Conservation (phyloP, 2,797 vertebrate species). For the Chromis chromis region DNA sequence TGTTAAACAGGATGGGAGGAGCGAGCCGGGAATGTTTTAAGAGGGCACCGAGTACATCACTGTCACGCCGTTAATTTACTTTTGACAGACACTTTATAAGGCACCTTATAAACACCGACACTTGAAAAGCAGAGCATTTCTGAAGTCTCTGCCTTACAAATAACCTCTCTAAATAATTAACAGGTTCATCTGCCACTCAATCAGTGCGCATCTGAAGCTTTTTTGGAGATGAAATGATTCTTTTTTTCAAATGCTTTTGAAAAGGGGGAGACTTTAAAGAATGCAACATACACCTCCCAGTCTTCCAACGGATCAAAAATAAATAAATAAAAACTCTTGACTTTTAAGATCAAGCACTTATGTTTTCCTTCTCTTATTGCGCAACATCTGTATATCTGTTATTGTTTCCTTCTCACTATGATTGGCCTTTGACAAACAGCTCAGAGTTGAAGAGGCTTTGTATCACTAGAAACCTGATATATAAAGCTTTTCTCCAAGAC, state of each 20-base stretch:
- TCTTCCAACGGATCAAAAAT: slow-evolving; percentile 40
- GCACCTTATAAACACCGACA: slow-evolving; percentile 69
- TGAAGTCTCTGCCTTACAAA: slow-evolving; percentile 72
- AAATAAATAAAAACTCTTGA: slow-evolving; percentile 27
- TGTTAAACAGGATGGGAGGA: slow-evolving; percentile 57
- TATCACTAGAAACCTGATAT: background rate
- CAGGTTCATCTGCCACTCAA: slow-evolving; percentile 78
- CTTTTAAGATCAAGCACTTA: slow-evolving; percentile 54
- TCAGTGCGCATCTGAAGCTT: slow-evolving; percentile 63
- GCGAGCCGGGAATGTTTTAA: slow-evolving; percentile 43
- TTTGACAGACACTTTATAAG: slow-evolving; percentile 65
- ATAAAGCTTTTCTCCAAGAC: background rate
- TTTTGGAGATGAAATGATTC: slow-evolving; percentile 69
- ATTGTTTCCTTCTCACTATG: slow-evolving; percentile 15
- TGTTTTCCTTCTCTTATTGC: slow-evolving; percentile 32
- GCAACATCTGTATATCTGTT: slow-evolving; percentile 30
- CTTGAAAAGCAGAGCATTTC: slow-evolving; percentile 64
- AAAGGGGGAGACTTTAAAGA: slow-evolving; percentile 67
- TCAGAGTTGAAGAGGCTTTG: slow-evolving; percentile 39
- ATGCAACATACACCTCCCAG: slow-evolving; percentile 44
- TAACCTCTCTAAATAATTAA: slow-evolving; percentile 81
- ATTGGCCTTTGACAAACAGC: slow-evolving; percentile 50
- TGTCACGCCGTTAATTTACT: slow-evolving; percentile 66
- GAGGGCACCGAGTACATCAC: slow-evolving; percentile 51
- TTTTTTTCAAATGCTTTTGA: slow-evolving; percentile 42